phyloP scores from a whole-genome alignment of 2,888 invertebrate genomes.

The Cynaeus angustus region DNA sequence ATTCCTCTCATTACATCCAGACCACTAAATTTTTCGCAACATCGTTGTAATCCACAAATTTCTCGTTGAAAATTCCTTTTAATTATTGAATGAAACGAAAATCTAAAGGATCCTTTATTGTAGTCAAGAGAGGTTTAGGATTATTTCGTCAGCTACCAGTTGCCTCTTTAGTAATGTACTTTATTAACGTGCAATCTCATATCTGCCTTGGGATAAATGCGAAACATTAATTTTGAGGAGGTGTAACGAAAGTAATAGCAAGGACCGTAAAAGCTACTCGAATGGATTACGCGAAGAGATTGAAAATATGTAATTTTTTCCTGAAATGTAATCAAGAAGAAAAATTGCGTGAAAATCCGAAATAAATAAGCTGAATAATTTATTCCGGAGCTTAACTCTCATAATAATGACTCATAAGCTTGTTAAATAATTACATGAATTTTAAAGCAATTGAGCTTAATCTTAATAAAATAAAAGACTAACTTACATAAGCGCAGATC shows the following conservation, averaged over 20 bases:
- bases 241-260: constrained; percentile 9
- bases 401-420: too few species aligned
- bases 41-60: background rate
- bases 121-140: constrained; percentile 25
- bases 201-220: constrained; percentile 37
- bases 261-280: constrained; percentile 4
- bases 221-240: constrained; percentile 34
- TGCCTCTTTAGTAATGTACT: constrained; percentile 21
- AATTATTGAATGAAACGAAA: background rate
- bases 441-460: too few species aligned
- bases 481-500: too few species aligned
- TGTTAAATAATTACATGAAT: too few species aligned
- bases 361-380: too few species aligned
- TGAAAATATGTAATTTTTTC: background rate
- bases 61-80: too few species aligned
- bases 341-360: background rate
- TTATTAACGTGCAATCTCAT: constrained; percentile 41
- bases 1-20: constrained; percentile 1
- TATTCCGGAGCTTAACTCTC: too few species aligned
- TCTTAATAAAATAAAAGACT: too few species aligned
- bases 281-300: background rate
- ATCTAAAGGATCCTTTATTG: background rate
- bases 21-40: background rate
- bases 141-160: constrained; percentile 33
- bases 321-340: background rate